Conservation (phyloP, 2,113 vertebrate genomes). For the Anoplopoma fimbria region DNA sequence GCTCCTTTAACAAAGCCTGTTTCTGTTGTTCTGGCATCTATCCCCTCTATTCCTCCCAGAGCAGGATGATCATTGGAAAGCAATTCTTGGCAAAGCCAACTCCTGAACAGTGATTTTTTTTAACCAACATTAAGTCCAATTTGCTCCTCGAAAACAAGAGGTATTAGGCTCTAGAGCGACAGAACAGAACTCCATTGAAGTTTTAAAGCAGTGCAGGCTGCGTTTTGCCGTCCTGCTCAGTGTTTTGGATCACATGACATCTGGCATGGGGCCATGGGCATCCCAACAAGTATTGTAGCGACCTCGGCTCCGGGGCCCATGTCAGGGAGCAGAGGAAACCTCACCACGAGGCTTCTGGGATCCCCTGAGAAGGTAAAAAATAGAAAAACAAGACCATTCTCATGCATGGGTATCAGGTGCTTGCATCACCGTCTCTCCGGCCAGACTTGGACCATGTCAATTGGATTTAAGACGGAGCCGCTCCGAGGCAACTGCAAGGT, state of each 20-base stretch:
- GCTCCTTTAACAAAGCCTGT: slow-evolving; percentile 86
- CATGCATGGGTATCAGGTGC: slow-evolving; percentile 63
- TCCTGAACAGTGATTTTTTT: slow-evolving; percentile 90
- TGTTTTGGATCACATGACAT: slow-evolving; percentile 69
- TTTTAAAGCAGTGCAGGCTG: slow-evolving; percentile 68
- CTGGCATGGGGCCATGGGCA: slow-evolving; percentile 11
- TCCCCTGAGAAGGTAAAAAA: slow-evolving; percentile 26
- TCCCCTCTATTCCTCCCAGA: slow-evolving; percentile 84
- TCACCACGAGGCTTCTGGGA: slow-evolving; percentile 32
- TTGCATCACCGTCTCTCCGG: slow-evolving; percentile 40
- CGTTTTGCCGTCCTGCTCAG: slow-evolving; percentile 78
- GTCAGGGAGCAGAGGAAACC: slow-evolving; percentile 35
- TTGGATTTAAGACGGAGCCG: slow-evolving; percentile 73
- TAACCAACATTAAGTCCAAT: slow-evolving; percentile 89
- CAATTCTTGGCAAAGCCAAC: slow-evolving; percentile 85
- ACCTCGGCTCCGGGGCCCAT: slow-evolving; percentile 17
- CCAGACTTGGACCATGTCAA: slow-evolving; percentile 63
- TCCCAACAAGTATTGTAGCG: slow-evolving; percentile 27
- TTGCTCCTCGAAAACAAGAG: slow-evolving; percentile 85
- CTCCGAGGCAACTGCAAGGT: slow-evolving; percentile 72
- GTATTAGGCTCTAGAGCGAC: slow-evolving; percentile 82
- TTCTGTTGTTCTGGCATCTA: slow-evolving; percentile 90
- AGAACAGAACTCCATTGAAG: slow-evolving; percentile 86
- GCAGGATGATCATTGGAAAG: slow-evolving; percentile 86
- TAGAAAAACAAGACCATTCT: slow-evolving; percentile 36